Evolutionary conservation across 2,888 invertebrate species (phyloP), one percentile per base, ranked within the genome.

Genomic region (Diplazon laetatorius): DNA sequence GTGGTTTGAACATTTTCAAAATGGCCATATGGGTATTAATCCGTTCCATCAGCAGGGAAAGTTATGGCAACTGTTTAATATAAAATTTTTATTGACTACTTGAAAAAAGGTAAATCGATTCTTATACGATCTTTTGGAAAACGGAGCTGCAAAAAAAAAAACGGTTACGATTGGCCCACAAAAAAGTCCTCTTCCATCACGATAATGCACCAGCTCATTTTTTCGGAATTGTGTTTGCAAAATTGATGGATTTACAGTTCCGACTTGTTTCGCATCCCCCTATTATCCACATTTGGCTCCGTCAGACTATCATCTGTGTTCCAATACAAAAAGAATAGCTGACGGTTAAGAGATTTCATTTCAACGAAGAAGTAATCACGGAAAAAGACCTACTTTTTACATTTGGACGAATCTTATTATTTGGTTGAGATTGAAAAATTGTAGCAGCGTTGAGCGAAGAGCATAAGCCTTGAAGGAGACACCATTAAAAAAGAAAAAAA

Each of bases 61-160:
- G 70, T 76, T 22, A 72, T 88, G 86, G 84, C 84, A n/a, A 81
- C 84, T 6, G 82, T 87, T 71, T 86, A 82, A 62, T 84, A 84
- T 18, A 76, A 88, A n/a, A 80, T 88, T 9, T 80, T 80, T 62
- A 85, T 84, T 52, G 87, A 87, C 65, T 87, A 86, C 73, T 83
- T 87, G 25, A 44, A 85, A 78, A 86, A 87, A 50, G 81, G 84
- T 48, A 84, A 81, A 82, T 48, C 39, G 52, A 25, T 70, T 57
- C 22, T 81, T 84, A 76, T 79, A 86, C 80, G 75, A 81, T 57
- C 82, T 12, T 76, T 63, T 83, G 82, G 81, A 81, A 48, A 70
- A 37, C 9, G 77, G 30, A 85, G 82, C 74, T 84, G 25, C 66
- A 35, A 57, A 66, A 83, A 76, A 85, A 83, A 79, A 83, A 82